Evolutionary conservation across 2,113 vertebrate species (phyloP).

Genomic region (Pygathrix nemaeus): DNA sequence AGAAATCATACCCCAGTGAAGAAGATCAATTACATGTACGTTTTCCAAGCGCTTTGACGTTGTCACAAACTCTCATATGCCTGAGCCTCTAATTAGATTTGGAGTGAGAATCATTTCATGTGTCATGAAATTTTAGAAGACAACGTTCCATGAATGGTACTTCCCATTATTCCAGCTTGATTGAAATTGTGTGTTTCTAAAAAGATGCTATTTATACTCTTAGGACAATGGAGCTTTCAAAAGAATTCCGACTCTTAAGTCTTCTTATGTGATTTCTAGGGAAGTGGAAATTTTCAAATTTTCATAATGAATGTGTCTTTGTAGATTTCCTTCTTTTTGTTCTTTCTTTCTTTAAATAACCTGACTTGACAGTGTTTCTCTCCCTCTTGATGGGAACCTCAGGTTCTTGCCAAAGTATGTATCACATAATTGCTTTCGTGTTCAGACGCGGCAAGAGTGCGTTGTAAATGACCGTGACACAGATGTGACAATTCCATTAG

Average conservation of each 20-base stretch:
- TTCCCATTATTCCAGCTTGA: background rate
- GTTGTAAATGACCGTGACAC: background rate
- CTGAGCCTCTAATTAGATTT: constrained; percentile 73
- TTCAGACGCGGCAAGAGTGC: constrained; percentile 21
- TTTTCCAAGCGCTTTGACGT: constrained; percentile 43
- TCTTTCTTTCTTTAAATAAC: background rate
- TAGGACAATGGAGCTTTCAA: constrained; percentile 6
- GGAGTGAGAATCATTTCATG: constrained; percentile 57
- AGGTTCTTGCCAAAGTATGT: background rate
- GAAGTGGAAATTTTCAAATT: background rate
- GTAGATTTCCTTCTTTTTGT: background rate
- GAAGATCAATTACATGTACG: background rate
- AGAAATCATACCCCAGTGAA: background rate
- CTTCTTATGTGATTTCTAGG: background rate
- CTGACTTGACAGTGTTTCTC: background rate
- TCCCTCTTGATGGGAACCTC: background rate
- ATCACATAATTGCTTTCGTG: constrained; percentile 68
- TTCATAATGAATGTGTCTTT: background rate
- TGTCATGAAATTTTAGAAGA: constrained; percentile 72
- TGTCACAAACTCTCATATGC: background rate
- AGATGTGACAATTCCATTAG: constrained; percentile 75
- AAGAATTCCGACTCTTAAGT: background rate
- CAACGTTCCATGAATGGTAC: background rate
- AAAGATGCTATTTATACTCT: constrained; percentile 24
- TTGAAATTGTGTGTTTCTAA: background rate